Base-by-base conservation (phyloP, 2,888 invertebrate species). In the Julus scandinavius region DNA sequence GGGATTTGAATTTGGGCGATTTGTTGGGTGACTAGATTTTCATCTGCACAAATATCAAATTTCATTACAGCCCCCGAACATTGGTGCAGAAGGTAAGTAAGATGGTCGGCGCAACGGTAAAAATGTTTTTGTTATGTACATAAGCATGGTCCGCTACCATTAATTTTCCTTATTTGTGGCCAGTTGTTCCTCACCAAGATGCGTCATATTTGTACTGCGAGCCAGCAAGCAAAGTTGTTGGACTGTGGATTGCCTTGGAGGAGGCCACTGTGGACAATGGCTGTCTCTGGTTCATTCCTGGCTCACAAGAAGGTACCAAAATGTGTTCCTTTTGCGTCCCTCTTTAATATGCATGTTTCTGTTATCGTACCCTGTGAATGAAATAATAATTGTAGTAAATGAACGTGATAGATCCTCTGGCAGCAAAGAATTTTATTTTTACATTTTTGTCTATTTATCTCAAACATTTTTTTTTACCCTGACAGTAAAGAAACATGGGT, bases 241-340 rank as follows among this genome's bases (percentile, higher is more conserved):
- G 99, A 0, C 96, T 98, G 91, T 99, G 99, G 99, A 95, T 99
- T 90, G 98, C 99, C 0, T 92, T 99, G 6, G 98, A 99, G 91
- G 98, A 99, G 91, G 97, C 98, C 0, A 97, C 96, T 0, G 90
- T 95, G 20, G 96, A 98, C 91, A 99, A 99, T 92, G 99, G 99
- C 5, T 99, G 99, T 91, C 93, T 99, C 5, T 97, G 97, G 95
- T 96, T 98, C 91, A 95, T 96, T 2, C 96, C 96, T 38, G 97
- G 97, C 0, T 99, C 99, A 0, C 99, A 99, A 92, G 96, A 95
- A 91, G 95, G 89, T 89, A 49, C 29, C 29, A 29, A 72, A 72
- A 72, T 9, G 29, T 11, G 13, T 85, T 41, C 85, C 41, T 41
- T 41, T 85, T 41, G n/a, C 58, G n/a, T 2, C 9, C 29, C 49